Evolutionary conservation across 2,797 vertebrate genomes (phyloP).

Genomic region (Macroramphosus scolopax): DNA sequence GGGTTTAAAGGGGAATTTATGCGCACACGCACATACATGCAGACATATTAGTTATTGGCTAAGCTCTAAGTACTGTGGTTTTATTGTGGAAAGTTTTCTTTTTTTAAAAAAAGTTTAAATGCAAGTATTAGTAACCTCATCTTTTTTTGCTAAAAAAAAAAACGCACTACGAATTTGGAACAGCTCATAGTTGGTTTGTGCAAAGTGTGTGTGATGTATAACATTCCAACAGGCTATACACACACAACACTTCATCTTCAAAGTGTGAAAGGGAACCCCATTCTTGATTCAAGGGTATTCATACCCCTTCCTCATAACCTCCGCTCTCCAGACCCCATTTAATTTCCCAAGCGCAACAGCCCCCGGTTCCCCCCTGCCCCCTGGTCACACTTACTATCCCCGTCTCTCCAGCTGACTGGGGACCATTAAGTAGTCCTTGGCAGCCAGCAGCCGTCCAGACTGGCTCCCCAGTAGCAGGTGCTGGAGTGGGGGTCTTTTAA

Average conservation of each 20-base stretch:
- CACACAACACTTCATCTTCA: slow-evolving; percentile 5
- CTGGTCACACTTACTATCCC: slow-evolving; percentile 30
- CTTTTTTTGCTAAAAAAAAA: too few species aligned
- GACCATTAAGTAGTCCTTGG: slow-evolving; percentile 63
- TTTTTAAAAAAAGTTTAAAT: too few species aligned
- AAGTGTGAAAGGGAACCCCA: slow-evolving; percentile 21
- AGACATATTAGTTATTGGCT: too few species aligned
- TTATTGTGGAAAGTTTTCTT: too few species aligned
- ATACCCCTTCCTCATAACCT: slow-evolving; percentile 42
- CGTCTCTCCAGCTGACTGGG: slow-evolving; percentile 68
- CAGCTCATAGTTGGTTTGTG: too few species aligned
- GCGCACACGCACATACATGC: too few species aligned
- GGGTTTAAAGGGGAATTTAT: slow-evolving; percentile 26
- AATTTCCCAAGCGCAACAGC: slow-evolving; percentile 51
- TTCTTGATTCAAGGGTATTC: slow-evolving; percentile 34
- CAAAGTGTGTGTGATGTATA: slow-evolving; percentile 6
- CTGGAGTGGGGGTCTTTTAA: slow-evolving; percentile 60
- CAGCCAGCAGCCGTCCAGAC: slow-evolving; percentile 63
- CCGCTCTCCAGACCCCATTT: slow-evolving; percentile 31
- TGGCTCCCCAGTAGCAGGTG: slow-evolving; percentile 70
- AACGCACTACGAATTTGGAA: too few species aligned
- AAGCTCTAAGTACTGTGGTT: too few species aligned
- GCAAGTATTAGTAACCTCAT: too few species aligned
- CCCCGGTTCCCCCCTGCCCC: slow-evolving; percentile 25
- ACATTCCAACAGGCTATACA: slow-evolving; percentile 17